Conservation (phyloP, 2,113 vertebrate species). For the Elanoides forficatus region DNA sequence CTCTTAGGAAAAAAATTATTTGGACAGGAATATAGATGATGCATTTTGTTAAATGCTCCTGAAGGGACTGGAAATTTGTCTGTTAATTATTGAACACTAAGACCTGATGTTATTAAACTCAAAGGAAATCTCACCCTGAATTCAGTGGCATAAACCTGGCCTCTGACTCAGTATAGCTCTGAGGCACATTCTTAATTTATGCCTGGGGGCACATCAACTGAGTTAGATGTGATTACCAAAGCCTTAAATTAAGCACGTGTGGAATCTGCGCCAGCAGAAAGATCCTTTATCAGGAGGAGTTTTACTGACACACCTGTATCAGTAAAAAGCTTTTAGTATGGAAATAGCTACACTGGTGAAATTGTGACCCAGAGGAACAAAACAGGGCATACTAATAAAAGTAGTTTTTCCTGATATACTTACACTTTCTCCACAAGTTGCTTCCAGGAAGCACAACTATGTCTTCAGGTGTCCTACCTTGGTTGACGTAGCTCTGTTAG, state of each 20-base stretch:
- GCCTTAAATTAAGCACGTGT: not conserved
- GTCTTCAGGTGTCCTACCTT: not conserved
- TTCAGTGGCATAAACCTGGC: not conserved
- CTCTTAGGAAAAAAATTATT: not conserved
- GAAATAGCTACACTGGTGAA: not conserved
- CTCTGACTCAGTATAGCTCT: not conserved
- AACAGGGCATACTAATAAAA: not conserved
- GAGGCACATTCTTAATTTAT: not conserved
- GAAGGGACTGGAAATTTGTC: not conserved
- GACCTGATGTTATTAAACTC: not conserved
- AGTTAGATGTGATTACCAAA: not conserved
- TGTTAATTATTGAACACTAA: not conserved
- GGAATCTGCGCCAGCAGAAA: not conserved
- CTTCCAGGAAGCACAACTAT: not conserved
- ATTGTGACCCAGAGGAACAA: not conserved
- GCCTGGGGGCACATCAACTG: not conserved
- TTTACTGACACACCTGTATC: not conserved
- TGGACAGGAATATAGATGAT: not conserved
- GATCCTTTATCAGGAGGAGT: not conserved
- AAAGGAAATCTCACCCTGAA: not conserved
- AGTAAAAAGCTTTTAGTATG: not conserved
- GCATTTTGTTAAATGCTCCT: not conserved
- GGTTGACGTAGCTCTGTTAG: not conserved
- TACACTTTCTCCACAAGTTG: not conserved
- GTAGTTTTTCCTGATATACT: not conserved